Evolutionary conservation across 1,140 invertebrate species (phyloP), one percentile per base, ranked within the genome.

Genomic region (Macrobrachium rosenbergii): DNA sequence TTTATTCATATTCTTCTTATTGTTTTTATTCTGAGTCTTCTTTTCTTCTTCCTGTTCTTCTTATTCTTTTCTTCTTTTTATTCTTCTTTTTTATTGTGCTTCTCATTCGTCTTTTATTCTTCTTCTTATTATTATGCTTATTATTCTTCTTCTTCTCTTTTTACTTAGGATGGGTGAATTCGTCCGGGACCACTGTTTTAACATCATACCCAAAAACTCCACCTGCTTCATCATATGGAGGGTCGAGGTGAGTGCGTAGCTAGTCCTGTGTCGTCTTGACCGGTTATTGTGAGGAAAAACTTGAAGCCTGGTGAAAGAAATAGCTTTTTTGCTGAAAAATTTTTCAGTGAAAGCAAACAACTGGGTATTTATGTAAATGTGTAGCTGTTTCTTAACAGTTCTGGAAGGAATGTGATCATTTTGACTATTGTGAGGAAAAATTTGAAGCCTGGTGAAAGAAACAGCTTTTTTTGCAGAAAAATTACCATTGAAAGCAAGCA

Each of bases 221-320:
- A 94, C 95, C 16, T 94, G 94, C 59, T 97, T 97, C 92, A 93
- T 95, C 62, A 93, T 97, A 10, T 97, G 96, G 96, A 94, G 94
- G 92, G 94, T 97, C 82, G 96, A 97, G 92, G 95, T 96, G 91
- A 92, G 91, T 83, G 91, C 7, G 76, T 23, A 21, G 21, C 58
- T 58, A 19, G 37, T 12, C 58, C 62, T 16, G 16, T 10, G 59
- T 59, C 37, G 2, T 64, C 63, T 77, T 23, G 16, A 17, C n/a
- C 21, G 12, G 52, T n/a, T 2, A 3, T 21, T 8, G 28, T 37
- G 28, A 37, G 28, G 28, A 37, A 37, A 37, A 37, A 37, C n/a
- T n/a, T n/a, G n/a, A n/a, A 37, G 28, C 1, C 28, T 2, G 28
- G 28, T 37, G 28, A 37, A 37, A 37, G 28, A 37, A 37, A 37